Evolutionary conservation across 2,113 vertebrate species (phyloP), one percentile per base, ranked within the genome.

Genomic region (Prochilodus magdalenae): DNA sequence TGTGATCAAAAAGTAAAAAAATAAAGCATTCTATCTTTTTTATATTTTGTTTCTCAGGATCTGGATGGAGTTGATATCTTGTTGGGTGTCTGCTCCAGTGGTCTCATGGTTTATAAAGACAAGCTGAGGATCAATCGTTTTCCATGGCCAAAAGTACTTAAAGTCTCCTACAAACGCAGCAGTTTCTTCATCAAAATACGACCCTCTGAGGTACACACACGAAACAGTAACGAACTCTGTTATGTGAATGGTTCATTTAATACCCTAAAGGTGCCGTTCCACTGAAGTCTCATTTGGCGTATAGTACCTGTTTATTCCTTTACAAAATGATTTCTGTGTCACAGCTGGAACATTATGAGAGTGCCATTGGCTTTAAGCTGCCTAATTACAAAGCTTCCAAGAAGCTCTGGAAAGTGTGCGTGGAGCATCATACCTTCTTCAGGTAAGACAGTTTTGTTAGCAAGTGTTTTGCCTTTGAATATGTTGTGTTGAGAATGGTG

Each of bases 381-480:
- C 97, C 97, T 24, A 99, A 95, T 89, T 99, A 99, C 87, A 95
- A 96, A 83, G 96, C 98, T 14, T 95, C 98, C n/a, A 99, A 99
- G 90, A 99, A 97, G 90, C 90, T 99, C 82, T 99, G 98, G 98
- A 99, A 99, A 90, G 98, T 99, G 4, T 99, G 97, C 89, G 98
- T 99, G 30, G 98, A 99, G 24, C 98, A 99, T 90, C 98, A 99
- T 86, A 98, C 98, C 0, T 99, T 99, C 91, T 99, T 99, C 96
- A 99, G 98, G 98, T 98, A 88, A 70, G 57, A 75, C 16, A 55
- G 27, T 36, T 11, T 22, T 55, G 53, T 49, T 1, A 6, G 65
- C 8, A 36, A 66, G 13, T 66, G 59, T n/a, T 27, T 65, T 24
- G n/a, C 4, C 6, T 44, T 44, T 4, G 40, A 10, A 5, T 1